Base-by-base conservation (phyloP, 2,113 vertebrate genomes). In the Acanthisitta chloris region DNA sequence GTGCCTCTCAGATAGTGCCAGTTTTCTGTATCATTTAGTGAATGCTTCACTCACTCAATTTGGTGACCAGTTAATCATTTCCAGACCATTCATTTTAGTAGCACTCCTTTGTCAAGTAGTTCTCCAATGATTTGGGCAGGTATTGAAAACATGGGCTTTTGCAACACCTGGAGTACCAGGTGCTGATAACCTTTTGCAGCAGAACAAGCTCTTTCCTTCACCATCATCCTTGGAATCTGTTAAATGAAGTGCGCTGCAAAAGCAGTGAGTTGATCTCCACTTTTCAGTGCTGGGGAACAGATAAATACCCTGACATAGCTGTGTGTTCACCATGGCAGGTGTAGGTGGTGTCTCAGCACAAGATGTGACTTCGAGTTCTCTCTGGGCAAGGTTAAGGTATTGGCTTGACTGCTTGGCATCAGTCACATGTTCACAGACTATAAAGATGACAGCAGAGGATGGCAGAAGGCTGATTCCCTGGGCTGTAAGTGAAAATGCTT, bases 301-400 rank as follows among this genome's bases (percentile, higher is more conserved):
- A 7, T 33, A 64, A 49, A 17, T 51, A 46, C 8, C 49, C 23
- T n/a, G 10, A 54, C 61, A 21, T 34, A 71, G 21, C 24, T 57
- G 28, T 38, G 46, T 0, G 5, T 46, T 18, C 25, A 28, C 19
- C 9, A 19, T 72, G 48, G 9, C 17, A 83, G 8, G 5, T 38
- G 16, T 8, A 51, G 38, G 25, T 49, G 38, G 13, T 71, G 46
- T 36, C 34, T 6, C 1, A 52, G 24, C 4, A 7, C 6, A 29
- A 51, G 10, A 14, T 2, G 1, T 0, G 2, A 17, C 21, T 25
- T 45, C 1, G 4, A 45, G 14, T 34, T 48, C 24, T 62, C 12
- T 38, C 54, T 55, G 69, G 40, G 48, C 4, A 64, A 43, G 69
- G n/a, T 45, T 54, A n/a, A 69, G 54, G 17, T 3, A 0, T 13